Conservation (phyloP, 1,140 invertebrate genomes). For the Lordiphosa mommai region DNA sequence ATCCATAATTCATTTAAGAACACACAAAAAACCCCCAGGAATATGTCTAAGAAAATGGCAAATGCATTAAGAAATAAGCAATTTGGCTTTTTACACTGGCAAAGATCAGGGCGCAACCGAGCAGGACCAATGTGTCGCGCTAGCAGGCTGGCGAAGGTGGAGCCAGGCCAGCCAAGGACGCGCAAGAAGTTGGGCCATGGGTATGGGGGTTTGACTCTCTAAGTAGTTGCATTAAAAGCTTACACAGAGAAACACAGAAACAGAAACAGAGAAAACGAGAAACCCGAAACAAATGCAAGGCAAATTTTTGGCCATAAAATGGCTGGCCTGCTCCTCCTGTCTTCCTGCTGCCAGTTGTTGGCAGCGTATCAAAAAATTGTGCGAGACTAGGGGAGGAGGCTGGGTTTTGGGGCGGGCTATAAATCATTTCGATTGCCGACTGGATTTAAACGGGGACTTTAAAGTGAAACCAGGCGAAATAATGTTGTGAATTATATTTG, state of each 20-base stretch:
- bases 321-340: not conserved
- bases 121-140: slow-evolving; percentile 50
- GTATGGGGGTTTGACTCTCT: slow-evolving; percentile 14
- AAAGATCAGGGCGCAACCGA: slow-evolving; percentile 21
- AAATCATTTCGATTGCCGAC: slow-evolving; percentile 31
- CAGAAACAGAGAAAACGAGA: slow-evolving; percentile 30
- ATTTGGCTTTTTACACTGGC: slow-evolving; percentile 37
- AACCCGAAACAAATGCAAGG: slow-evolving; percentile 58
- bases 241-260: slow-evolving; percentile 38
- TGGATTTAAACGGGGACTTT: no score
- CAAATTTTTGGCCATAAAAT: slow-evolving; percentile 43
- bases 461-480: no score
- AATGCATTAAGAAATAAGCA: slow-evolving; percentile 76
- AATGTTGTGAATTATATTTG: no score
- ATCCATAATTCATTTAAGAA: slow-evolving; percentile 60
- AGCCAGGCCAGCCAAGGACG: slow-evolving; percentile 58
- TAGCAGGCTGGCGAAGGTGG: slow-evolving; percentile 31
- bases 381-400: slow-evolving; percentile 8
- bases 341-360: slow-evolving; percentile 7
- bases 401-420: slow-evolving; percentile 13
- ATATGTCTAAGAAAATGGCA: slow-evolving; percentile 71
- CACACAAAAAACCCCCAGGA: slow-evolving; percentile 9
- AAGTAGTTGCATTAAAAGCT: slow-evolving; percentile 76
- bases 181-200: not conserved
- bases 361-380: slow-evolving; percentile 8